These are phyloP conservation scores for Rhagonycha lutea DNA, from an alignment of 2,888 invertebrate genomes.

Conservation along the genomic window DNA sequence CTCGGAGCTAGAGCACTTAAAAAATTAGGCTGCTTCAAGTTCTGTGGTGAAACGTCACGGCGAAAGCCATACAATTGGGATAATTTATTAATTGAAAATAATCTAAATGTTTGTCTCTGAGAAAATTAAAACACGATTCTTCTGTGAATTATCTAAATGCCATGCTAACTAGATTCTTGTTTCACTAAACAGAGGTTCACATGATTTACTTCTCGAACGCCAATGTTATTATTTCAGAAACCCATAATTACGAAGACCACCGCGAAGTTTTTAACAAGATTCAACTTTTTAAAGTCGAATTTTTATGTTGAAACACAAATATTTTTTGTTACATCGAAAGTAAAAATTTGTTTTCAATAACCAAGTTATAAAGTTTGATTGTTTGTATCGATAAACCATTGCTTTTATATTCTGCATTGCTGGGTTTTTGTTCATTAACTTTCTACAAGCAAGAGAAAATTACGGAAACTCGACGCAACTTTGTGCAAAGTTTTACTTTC, in stretches of 20 bases:
- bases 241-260: conserved; percentile 54
- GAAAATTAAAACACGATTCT: background rate
- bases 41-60: too few relatives aligned
- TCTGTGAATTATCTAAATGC: conserved; percentile 11
- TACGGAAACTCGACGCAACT: background rate
- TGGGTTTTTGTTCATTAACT: background rate
- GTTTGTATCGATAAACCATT: background rate
- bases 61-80: background rate
- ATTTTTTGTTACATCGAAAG: background rate
- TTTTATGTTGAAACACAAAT: background rate
- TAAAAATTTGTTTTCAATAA: background rate
- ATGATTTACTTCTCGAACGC: conserved; percentile 53
- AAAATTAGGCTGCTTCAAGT: too few relatives aligned
- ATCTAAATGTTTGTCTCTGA: background rate
- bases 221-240: conserved; percentile 53
- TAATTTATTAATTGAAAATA: background rate
- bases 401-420: background rate
- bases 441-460: background rate
- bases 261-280: conserved; percentile 45
- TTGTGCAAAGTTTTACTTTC: background rate
- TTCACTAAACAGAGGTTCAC: conserved; percentile 53
- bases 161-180: conserved; percentile 45
- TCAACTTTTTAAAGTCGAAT: conserved; percentile 5
- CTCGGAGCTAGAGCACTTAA: too few relatives aligned
- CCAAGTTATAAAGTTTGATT: background rate